Conservation (phyloP, 2,113 vertebrate genomes). For the Suricata suricatta region DNA sequence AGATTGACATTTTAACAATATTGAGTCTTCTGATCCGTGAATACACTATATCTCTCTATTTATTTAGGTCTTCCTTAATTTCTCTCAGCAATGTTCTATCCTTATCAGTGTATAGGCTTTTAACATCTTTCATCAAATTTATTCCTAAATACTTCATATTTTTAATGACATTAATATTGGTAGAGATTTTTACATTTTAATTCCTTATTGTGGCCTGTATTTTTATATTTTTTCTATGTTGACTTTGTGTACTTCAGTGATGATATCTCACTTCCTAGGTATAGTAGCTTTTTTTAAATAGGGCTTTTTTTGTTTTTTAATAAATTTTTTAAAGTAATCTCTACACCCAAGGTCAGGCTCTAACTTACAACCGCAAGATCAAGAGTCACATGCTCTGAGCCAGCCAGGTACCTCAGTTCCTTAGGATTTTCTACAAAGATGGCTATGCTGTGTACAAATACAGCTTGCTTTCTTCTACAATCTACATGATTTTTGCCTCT, state of each 20-base stretch:
- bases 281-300: neutral
- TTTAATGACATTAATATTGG: neutral
- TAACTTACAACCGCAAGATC: neutral
- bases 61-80: neutral
- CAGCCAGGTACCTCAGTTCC: neutral
- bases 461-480: neutral
- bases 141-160: neutral
- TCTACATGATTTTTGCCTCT: neutral
- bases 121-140: neutral
- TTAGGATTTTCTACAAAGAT: neutral
- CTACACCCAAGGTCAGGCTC: neutral
- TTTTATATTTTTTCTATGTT: neutral
- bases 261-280: neutral
- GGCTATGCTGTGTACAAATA: neutral
- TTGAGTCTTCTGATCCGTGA: neutral
- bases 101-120: neutral
- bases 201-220: neutral
- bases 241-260: neutral
- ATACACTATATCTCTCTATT: neutral
- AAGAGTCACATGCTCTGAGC: neutral
- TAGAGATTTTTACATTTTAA: neutral
- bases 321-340: neutral
- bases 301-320: neutral
- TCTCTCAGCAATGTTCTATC: neutral
- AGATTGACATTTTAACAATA: neutral